Base-by-base conservation (phyloP, 1,140 invertebrate genomes). In the Diorhabda sublineata region DNA sequence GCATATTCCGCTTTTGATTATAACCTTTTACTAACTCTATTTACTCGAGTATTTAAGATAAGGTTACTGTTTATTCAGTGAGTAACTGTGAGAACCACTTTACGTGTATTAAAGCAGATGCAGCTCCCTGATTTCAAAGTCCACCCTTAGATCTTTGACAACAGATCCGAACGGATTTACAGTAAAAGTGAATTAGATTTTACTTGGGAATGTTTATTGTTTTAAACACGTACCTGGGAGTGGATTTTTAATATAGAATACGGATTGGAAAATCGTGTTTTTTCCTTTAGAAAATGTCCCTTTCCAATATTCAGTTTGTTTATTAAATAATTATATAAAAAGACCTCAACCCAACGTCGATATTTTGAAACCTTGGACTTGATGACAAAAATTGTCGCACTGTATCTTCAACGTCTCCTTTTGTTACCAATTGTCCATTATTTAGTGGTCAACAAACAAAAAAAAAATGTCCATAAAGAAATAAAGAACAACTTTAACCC, bases 41-140 rank as follows among this genome's bases (percentile, higher is more conserved):
- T 66, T 66, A 56, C 58, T 41, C 11, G 61, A 42, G 66, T 67
- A 42, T 67, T 67, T 67, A 60, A 66, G 69, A 69, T 69, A 69
- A 69, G 69, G 69, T 69, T 69, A 65, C 69, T 69, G 56, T 69
- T 69, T 69, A 66, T 45, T 66, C 56, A 69, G 58, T 69, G 69
- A 69, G 44, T 69, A 69, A 69, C 68, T 61, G 68, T 69, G 68
- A 69, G 68, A 69, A 69, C 45, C 41, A 44, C 56, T 56, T 47
- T 47, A 56, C 11, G 42, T 41, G 47, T 69, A 60, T 43, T 9
- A 7, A 45, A 64, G 42, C 43, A 44, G 62, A 42, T 64, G 62
- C 47, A 61, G 42, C 42, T 58, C 42, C 26, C 44, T 45, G 58
- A 66, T 69, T 66, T 61, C 43, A 63, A 66, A 58, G 41, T 26